Evolutionary conservation across 2,888 invertebrate species (phyloP).

Genomic region (Gastrophysa polygoni): DNA sequence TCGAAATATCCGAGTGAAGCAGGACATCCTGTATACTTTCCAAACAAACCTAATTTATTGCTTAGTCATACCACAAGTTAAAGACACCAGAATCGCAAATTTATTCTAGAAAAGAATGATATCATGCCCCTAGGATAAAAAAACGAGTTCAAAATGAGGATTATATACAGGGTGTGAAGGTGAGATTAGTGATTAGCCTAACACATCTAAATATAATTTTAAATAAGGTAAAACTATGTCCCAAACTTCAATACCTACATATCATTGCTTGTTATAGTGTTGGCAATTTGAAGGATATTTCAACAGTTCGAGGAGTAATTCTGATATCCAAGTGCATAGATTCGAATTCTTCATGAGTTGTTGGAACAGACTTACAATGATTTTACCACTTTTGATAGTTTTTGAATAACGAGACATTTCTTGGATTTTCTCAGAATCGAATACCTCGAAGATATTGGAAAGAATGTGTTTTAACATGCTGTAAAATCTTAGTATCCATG

Average conservation of each 20-base stretch:
- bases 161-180: constrained; percentile 23
- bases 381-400: no score
- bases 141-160: constrained; percentile 29
- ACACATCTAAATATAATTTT: constrained; percentile 52
- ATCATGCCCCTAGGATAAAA: constrained; percentile 28
- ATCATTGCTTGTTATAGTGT: constrained; percentile 23
- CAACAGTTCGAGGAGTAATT: neutral
- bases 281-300: neutral
- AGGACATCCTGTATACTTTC: neutral
- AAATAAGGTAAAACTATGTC: constrained; percentile 43
- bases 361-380: no score
- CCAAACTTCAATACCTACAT: constrained; percentile 53
- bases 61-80: constrained; percentile 55
- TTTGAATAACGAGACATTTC: no score
- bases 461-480: no score
- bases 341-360: no score
- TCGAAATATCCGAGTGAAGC: no score
- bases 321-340: neutral
- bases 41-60: constrained; percentile 53
- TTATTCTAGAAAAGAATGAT: constrained; percentile 32
- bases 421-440: no score
- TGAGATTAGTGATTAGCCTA: constrained; percentile 48
- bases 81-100: constrained; percentile 33
- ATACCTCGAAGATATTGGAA: no score
- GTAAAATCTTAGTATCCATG: no score